phyloP scores from a whole-genome alignment of 2,888 invertebrate species.

The Drosophila acutilabella region DNA sequence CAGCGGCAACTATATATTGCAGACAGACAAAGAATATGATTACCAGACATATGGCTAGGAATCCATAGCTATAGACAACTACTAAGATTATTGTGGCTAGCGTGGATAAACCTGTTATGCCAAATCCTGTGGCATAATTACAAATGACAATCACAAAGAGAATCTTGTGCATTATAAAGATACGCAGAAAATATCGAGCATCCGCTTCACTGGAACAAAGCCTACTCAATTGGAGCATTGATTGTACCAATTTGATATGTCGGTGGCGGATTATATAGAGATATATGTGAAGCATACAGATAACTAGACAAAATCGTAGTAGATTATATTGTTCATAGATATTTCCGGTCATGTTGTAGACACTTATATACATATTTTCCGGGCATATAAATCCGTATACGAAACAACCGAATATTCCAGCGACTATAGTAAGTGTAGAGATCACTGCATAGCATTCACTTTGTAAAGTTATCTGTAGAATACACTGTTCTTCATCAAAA shows the following conservation, averaged over 20 bases:
- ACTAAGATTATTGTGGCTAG: slow-evolving; percentile 25
- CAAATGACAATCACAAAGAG: slow-evolving; percentile 27
- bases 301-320: slow-evolving; percentile 40
- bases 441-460: slow-evolving; percentile 47
- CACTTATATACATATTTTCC: slow-evolving; percentile 17
- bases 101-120: neutral
- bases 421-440: slow-evolving; percentile 18
- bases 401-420: slow-evolving; percentile 14
- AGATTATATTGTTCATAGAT: slow-evolving; percentile 52
- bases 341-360: slow-evolving; percentile 64
- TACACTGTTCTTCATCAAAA: slow-evolving; percentile 41
- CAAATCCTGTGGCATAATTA: slow-evolving; percentile 47
- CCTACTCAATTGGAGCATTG: slow-evolving; percentile 43
- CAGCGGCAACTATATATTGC: slow-evolving; percentile 51
- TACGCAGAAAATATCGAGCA: slow-evolving; percentile 33
- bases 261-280: slow-evolving; percentile 55
- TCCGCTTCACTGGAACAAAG: slow-evolving; percentile 9
- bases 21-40: slow-evolving; percentile 57
- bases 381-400: slow-evolving; percentile 31
- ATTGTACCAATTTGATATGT: slow-evolving; percentile 43
- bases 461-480: slow-evolving; percentile 28
- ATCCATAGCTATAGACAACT: slow-evolving; percentile 46
- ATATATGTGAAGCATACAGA: slow-evolving; percentile 44
- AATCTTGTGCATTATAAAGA: slow-evolving; percentile 40
- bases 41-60: slow-evolving; percentile 43